Conservation (phyloP, 2,113 vertebrate genomes). For the Myiagra hebetior region DNA sequence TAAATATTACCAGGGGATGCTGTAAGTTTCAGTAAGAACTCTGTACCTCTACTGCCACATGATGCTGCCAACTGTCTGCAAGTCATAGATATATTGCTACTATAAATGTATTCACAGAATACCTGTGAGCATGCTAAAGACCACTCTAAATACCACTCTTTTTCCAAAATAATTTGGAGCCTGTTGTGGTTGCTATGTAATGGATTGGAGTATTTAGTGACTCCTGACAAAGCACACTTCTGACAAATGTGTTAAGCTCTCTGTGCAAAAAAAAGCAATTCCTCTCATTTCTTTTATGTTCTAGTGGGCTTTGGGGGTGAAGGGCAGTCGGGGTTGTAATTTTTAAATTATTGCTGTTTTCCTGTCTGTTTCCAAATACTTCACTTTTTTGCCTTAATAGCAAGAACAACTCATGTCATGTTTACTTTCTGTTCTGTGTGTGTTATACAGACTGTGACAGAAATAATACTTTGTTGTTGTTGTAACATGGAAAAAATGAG, state of each 20-base stretch:
- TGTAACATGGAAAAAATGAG: background rate
- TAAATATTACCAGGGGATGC: background rate
- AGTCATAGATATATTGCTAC: background rate
- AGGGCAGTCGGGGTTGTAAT: rapidly evolving
- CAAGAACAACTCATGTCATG: background rate
- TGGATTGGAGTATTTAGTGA: background rate
- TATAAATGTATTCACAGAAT: background rate
- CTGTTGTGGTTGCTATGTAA: background rate
- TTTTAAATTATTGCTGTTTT: background rate
- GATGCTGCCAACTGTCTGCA: background rate
- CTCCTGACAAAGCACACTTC: background rate
- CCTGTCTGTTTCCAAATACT: background rate
- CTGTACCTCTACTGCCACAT: background rate
- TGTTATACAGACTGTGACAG: background rate
- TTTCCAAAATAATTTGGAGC: background rate
- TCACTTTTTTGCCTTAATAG: background rate
- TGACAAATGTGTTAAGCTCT: background rate
- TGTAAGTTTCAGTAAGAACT: background rate
- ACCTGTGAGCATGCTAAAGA: background rate
- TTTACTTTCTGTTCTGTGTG: background rate
- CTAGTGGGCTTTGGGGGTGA: background rate
- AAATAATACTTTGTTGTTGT: background rate
- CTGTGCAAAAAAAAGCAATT: background rate
- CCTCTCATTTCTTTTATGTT: background rate
- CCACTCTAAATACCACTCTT: background rate